Conservation (phyloP, 2,888 invertebrate species). For the Drosophila meridionalis region DNA sequence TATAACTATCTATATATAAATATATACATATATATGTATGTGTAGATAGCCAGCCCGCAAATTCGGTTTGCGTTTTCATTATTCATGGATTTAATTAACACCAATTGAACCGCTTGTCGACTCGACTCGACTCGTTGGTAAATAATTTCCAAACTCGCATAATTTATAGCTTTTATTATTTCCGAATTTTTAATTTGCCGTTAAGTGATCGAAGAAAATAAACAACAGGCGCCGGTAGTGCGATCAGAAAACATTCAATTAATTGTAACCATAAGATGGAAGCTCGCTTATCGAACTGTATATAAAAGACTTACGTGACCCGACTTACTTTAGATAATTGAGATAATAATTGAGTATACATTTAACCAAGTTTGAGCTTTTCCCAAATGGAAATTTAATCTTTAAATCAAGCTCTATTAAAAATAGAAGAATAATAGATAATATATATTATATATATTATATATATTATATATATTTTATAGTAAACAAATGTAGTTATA, state of each 20-base stretch:
- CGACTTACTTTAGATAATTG: neutral
- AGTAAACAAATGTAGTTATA: neutral
- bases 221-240: slow-evolving; percentile 34
- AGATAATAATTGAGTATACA: neutral
- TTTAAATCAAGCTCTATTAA: neutral
- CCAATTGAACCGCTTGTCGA: slow-evolving; percentile 85
- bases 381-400: neutral
- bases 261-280: slow-evolving; percentile 20
- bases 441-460: too few relatives aligned
- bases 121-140: slow-evolving; percentile 69
- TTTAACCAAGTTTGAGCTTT: neutral
- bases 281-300: neutral
- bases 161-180: slow-evolving; percentile 68
- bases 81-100: slow-evolving; percentile 85
- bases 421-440: neutral
- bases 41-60: slow-evolving; percentile 44
- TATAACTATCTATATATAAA: neutral
- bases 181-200: slow-evolving; percentile 65
- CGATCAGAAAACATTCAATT: slow-evolving; percentile 25
- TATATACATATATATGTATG: neutral
- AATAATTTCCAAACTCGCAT: slow-evolving; percentile 64
- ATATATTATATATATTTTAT: too few relatives aligned
- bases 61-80: slow-evolving; percentile 69
- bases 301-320: neutral
- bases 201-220: slow-evolving; percentile 62